These are phyloP conservation scores for Nesospiza acunhae DNA, from an alignment of 2,113 vertebrate species.

Conservation along the genomic window DNA sequence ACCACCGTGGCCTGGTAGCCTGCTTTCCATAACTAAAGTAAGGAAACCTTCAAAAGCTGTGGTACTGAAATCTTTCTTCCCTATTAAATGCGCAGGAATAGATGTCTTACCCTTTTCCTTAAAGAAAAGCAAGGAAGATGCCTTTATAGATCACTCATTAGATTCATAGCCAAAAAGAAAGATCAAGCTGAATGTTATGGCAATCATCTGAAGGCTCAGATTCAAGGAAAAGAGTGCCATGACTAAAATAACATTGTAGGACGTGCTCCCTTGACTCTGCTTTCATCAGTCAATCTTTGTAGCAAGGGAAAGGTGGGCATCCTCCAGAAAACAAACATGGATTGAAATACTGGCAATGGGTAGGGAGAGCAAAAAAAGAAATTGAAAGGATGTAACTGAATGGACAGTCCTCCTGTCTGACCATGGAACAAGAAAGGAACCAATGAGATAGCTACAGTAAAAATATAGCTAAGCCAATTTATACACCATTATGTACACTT, in stretches of 20 bases:
- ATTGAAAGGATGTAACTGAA: background rate
- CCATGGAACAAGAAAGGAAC: background rate
- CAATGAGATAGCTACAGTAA: background rate
- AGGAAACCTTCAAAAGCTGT: background rate
- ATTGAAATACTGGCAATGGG: background rate
- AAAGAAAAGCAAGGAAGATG: background rate
- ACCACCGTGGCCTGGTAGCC: background rate
- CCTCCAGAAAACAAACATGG: background rate
- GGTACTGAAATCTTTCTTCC: background rate
- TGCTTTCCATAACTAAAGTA: background rate
- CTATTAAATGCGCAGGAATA: background rate
- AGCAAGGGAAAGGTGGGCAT: background rate
- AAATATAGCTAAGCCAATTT: background rate
- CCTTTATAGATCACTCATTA: background rate
- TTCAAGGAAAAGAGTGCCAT: background rate
- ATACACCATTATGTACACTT: background rate
- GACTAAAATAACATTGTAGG: background rate
- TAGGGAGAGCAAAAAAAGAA: background rate
- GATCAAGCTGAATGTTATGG: background rate
- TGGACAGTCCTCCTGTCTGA: background rate
- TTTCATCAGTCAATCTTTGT: background rate
- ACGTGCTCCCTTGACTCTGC: background rate
- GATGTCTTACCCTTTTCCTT: background rate
- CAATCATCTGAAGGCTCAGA: background rate
- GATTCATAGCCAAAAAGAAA: background rate